Conservation (phyloP, 2,797 vertebrate genomes). For the Jordanella pulchra region DNA sequence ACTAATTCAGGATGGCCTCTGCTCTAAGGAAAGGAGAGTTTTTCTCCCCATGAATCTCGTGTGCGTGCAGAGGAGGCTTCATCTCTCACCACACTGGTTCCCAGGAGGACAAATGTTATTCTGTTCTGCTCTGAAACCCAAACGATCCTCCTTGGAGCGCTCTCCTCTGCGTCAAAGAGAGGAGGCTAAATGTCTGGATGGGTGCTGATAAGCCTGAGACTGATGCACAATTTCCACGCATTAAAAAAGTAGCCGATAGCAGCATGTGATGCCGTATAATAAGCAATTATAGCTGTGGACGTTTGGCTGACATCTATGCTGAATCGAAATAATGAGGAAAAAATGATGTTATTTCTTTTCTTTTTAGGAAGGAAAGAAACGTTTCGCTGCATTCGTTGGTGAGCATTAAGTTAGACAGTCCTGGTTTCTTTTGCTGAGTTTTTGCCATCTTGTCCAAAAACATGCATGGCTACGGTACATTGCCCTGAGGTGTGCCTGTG, state of each 20-base stretch:
- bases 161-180: conserved; percentile 21
- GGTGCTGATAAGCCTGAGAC: conserved; percentile 36
- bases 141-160: conserved; percentile 7
- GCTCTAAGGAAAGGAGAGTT: conserved; percentile 34
- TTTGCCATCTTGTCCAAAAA: no score
- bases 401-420: no score
- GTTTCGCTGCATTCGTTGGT: background rate
- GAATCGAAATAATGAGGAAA: background rate
- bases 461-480: no score
- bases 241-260: conserved; percentile 42
- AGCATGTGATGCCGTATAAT: conserved; percentile 12
- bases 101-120: conserved; percentile 47
- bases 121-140: conserved; percentile 29
- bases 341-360: background rate
- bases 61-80: conserved; percentile 38
- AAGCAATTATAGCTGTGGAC: conserved; percentile 3
- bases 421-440: no score
- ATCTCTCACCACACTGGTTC: conserved; percentile 30
- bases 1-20: conserved; percentile 65
- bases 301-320: conserved; percentile 7
- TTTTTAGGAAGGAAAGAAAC: background rate
- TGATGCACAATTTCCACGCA: conserved; percentile 35
- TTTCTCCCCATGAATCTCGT: conserved; percentile 17
- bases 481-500: no score
- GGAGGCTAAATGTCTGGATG: conserved; percentile 42